phyloP scores from a whole-genome alignment of 1,140 invertebrate species.

The Mamestra configurata region DNA sequence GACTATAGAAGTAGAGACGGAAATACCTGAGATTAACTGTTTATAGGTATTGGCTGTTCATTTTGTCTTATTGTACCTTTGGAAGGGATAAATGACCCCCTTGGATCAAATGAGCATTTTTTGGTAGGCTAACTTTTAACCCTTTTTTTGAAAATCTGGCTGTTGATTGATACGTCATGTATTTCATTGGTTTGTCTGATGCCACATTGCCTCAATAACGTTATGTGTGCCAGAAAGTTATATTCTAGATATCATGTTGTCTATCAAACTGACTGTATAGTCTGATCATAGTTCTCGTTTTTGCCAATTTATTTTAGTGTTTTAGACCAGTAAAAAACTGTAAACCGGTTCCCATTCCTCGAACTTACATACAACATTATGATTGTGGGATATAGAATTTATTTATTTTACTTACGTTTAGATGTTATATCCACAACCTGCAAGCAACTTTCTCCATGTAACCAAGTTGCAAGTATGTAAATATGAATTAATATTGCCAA shows the following conservation, averaged over 20 bases:
- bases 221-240: not conserved
- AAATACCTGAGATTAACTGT: conserved; percentile 9
- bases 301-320: not conserved
- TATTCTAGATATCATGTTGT: not conserved
- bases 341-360: not conserved
- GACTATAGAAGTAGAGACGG: conserved; percentile 1
- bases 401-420: not conserved
- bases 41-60: not conserved
- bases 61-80: not conserved
- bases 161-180: no score
- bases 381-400: not conserved
- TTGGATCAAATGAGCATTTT: not conserved
- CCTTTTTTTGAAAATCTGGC: no score
- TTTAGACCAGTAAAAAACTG: not conserved
- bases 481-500: conserved; percentile 18
- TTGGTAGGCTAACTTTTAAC: no score
- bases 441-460: conserved; percentile 13
- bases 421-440: not conserved
- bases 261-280: not conserved
- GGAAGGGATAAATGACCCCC: not conserved
- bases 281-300: not conserved
- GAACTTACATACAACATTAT: not conserved
- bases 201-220: not conserved
- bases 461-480: conserved; percentile 19
- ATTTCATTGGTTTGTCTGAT: not conserved